Conservation (phyloP, 2,888 invertebrate species). For the Eilema griseolum region DNA sequence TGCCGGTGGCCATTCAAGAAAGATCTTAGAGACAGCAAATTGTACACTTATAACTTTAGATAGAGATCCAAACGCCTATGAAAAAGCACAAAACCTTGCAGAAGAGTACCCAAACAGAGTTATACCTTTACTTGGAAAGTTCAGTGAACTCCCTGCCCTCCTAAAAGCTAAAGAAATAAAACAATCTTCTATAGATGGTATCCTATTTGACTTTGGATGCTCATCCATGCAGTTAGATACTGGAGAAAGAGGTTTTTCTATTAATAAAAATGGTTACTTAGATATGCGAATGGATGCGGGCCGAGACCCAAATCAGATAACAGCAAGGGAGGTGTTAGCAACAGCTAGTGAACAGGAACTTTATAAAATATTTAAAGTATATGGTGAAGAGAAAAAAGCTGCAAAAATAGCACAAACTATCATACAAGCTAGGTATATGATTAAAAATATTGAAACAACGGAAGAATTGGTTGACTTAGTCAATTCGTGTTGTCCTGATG, state of each 20-base stretch:
- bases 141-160: slow-evolving; percentile 93
- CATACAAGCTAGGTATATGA: slow-evolving; percentile 92
- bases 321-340: slow-evolving; percentile 95
- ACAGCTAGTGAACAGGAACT: slow-evolving; percentile 92
- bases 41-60: slow-evolving; percentile 93
- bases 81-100: slow-evolving; percentile 89
- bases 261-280: slow-evolving; percentile 94
- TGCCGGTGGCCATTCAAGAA: slow-evolving; percentile 95
- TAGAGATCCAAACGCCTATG: slow-evolving; percentile 93
- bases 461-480: slow-evolving; percentile 93
- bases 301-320: slow-evolving; percentile 90
- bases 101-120: slow-evolving; percentile 90
- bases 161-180: slow-evolving; percentile 87
- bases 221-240: slow-evolving; percentile 98
- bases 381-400: slow-evolving; percentile 96
- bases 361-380: slow-evolving; percentile 93
- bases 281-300: slow-evolving; percentile 98
- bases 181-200: slow-evolving; percentile 92
- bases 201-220: slow-evolving; percentile 97
- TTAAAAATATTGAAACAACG: slow-evolving; percentile 93
- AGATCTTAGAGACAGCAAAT: slow-evolving; percentile 89
- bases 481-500: slow-evolving; percentile 87
- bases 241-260: slow-evolving; percentile 93
- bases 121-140: slow-evolving; percentile 93
- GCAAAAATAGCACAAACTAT: slow-evolving; percentile 95